A percentile compares a stretch with the other conserved stretches of the same genome.
phyloP scores from a whole-genome alignment of 37 sponge, comb jelly and placozoan species.

The Tethya wilhelma region DNA sequence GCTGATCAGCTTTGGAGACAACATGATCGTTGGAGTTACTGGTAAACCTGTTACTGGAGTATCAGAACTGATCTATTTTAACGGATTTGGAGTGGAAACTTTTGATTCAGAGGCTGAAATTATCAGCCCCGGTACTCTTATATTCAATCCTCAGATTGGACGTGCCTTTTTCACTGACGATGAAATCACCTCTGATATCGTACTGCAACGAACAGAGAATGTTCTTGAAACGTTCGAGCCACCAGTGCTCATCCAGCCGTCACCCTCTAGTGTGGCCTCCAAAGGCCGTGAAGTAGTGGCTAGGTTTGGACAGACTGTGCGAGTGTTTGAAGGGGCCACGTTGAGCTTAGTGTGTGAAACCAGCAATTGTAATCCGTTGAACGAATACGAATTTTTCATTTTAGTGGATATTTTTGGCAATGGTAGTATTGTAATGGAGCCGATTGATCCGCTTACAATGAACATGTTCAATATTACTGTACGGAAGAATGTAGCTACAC shows the following conservation, averaged over 20 bases:
- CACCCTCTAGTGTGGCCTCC: neutral
- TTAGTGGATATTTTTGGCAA: too few relatives aligned
- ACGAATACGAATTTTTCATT: neutral
- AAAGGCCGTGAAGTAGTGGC: neutral
- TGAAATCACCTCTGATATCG: neutral
- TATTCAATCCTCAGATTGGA: neutral
- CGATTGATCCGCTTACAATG: too few relatives aligned
- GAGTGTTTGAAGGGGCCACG: constrained; percentile 20
- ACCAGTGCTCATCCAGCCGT: neutral
- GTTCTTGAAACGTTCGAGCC: neutral
- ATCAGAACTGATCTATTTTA: too few relatives aligned
- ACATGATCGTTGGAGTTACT: too few relatives aligned
- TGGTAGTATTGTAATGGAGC: too few relatives aligned
- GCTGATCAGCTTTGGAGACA: too few relatives aligned
- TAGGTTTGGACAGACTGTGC: constrained; percentile 24
- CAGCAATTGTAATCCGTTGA: neutral
- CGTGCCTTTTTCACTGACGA: neutral
- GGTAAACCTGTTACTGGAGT: too few relatives aligned
- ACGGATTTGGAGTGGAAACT: neutral
- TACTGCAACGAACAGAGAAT: neutral
- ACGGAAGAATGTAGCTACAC: too few relatives aligned
- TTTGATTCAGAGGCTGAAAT: neutral
- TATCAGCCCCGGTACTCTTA: constrained; percentile 3
- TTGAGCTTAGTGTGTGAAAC: neutral
- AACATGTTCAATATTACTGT: too few relatives aligned